These are phyloP conservation scores for Drosophila kohkoa DNA, from an alignment of 1,140 invertebrate species.

Conservation along the genomic window DNA sequence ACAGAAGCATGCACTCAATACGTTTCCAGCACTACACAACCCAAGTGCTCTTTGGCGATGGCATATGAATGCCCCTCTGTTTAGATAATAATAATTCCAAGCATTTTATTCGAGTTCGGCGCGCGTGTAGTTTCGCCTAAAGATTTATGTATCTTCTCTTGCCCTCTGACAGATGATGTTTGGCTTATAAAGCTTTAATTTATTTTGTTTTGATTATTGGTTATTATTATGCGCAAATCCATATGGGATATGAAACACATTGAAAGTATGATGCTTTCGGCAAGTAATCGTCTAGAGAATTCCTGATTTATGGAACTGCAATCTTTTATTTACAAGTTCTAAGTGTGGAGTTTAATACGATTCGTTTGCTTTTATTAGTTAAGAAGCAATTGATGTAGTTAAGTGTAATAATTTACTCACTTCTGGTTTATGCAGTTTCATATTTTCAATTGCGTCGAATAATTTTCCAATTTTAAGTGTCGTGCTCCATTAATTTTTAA, in stretches of 20 bases:
- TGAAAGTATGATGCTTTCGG: constrained; percentile 20
- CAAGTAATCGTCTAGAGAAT: constrained; percentile 9
- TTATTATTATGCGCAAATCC: constrained; percentile 71
- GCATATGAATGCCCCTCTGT: constrained; percentile 68
- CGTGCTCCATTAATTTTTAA: constrained; percentile 28
- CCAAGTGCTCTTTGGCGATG: constrained; percentile 64
- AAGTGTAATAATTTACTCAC: background rate
- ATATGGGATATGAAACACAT: constrained; percentile 40
- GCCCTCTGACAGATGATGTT: constrained; percentile 68
- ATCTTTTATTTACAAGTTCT: background rate
- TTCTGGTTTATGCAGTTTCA: too few species aligned
- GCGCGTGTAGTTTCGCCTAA: constrained; percentile 39
- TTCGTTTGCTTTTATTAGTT: background rate
- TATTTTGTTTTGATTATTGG: constrained; percentile 77
- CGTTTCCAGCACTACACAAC: constrained; percentile 8
- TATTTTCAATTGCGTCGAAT: too few species aligned
- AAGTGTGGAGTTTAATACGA: background rate
- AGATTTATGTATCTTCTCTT: constrained; percentile 68
- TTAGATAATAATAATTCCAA: constrained; percentile 75
- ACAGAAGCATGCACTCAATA: constrained; percentile 21
- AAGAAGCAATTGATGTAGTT: background rate
- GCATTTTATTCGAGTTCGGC: constrained; percentile 63
- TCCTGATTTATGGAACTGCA: constrained; percentile 43
- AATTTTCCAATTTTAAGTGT: background rate
- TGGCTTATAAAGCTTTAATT: constrained; percentile 79